Base-by-base conservation (phyloP, 2,888 invertebrate species). In the Idaea aversata region DNA sequence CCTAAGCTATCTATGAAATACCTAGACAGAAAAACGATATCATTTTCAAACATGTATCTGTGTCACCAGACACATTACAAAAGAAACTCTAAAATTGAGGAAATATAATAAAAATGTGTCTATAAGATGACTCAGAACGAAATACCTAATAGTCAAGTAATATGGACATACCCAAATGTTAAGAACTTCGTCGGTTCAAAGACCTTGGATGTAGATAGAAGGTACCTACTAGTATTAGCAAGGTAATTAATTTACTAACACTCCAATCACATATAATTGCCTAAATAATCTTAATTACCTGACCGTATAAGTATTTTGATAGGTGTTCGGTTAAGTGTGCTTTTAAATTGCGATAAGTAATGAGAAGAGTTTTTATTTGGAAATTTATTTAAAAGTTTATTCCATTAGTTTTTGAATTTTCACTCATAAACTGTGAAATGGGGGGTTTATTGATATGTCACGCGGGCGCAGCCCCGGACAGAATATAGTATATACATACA, bases 191-290 rank as follows among this genome's bases (percentile, higher is more conserved):
- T 25, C 25, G 25, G 47, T 47, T 47, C 47, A 47, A 47, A 47
- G 47, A 47, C 47, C 47, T 47, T 10, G 47, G 47, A 47, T 47
- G 47, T 47, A 25, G 25, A 25, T 25, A 3, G 25, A 25, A 25
- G 47, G 47, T 47, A 47, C 47, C 47, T 47, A 69, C 47, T 64
- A 57, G 57, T 36, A 62, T 25, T 57, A 63, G 61, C 16, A 25
- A 16, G 35, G 69, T 73, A 70, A 73, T 73, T 72, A 73, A 73
- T 68, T 65, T 66, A 65, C 70, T 66, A 66, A 68, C 67, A 70
- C 66, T 72, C 68, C 72, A 72, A 73, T 73, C 70, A 70, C 72
- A 64, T 68, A 68, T 70, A 71, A 73, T 73, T 73, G 71, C 69
- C 69, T 64, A 70, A 71, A 73, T 72, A 71, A 73, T 47, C 47